A percentile compares a stretch with the other conserved stretches of the same genome.
Conservation (phyloP, 92 coral and sea anemone species). For the Epizoanthus scotinus region DNA sequence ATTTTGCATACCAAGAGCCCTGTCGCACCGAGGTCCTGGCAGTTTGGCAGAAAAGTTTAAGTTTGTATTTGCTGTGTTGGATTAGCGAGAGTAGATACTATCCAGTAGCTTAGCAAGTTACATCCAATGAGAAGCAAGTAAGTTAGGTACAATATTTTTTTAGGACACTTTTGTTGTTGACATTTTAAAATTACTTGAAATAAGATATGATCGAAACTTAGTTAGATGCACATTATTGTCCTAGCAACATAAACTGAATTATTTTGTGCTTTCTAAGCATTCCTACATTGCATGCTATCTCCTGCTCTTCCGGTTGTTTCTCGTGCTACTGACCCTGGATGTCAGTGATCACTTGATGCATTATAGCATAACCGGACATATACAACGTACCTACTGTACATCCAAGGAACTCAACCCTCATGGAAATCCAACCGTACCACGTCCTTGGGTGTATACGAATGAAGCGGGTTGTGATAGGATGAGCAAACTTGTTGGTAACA, state of each 20-base stretch:
- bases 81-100: neutral
- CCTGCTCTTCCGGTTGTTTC: too few species aligned
- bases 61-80: neutral
- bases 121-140: too few species aligned
- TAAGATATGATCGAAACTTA: too few species aligned
- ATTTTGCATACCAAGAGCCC: conserved; percentile 44
- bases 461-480: conserved; percentile 62
- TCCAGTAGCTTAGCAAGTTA: neutral
- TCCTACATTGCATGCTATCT: too few species aligned
- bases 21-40: conserved; percentile 39
- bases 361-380: neutral
- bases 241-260: neutral
- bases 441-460: conserved; percentile 78
- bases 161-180: too few species aligned
- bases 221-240: neutral
- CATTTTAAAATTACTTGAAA: too few species aligned
- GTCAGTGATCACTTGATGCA: too few species aligned
- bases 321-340: too few species aligned
- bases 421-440: conserved; percentile 64
- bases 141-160: too few species aligned
- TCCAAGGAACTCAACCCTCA: conserved; percentile 87
- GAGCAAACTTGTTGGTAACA: conserved; percentile 65
- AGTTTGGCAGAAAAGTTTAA: neutral
- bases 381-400: conserved; percentile 50
- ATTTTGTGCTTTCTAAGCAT: neutral